These are phyloP conservation scores for Gisinianus flammeolus DNA, from an alignment of 2,888 invertebrate genomes.

Conservation along the genomic window DNA sequence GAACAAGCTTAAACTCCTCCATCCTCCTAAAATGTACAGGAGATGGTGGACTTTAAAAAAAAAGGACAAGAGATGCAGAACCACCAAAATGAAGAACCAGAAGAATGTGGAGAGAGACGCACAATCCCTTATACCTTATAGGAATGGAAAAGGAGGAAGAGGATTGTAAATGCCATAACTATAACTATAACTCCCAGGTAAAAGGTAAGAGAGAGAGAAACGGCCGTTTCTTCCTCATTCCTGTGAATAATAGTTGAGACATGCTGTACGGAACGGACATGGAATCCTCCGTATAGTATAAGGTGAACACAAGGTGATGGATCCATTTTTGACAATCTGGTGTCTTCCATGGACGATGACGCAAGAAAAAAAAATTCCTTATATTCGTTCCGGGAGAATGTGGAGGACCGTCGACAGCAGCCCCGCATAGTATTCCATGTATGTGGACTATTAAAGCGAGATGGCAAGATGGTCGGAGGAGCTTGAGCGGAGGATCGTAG, in stretches of 20 bases:
- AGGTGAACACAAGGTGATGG: not conserved
- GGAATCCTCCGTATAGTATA: not conserved
- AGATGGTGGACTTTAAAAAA: too few relatives aligned
- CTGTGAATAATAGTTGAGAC: conserved; percentile 18
- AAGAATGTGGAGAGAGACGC: conserved; percentile 2
- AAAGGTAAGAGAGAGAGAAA: not conserved
- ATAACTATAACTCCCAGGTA: conserved; percentile 25
- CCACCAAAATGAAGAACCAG: not conserved
- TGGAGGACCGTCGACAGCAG: too few relatives aligned
- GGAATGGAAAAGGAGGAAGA: not conserved
- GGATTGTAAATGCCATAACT: not conserved
- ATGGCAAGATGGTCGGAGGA: too few relatives aligned
- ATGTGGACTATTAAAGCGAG: too few relatives aligned
- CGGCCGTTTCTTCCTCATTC: conserved; percentile 13
- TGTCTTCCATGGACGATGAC: not conserved
- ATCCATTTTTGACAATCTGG: conserved; percentile 33
- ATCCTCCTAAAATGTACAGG: too few relatives aligned
- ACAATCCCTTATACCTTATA: too few relatives aligned
- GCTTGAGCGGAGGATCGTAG: too few relatives aligned
- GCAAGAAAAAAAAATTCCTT: too few relatives aligned
- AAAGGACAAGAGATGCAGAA: not conserved
- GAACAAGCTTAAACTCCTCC: too few relatives aligned
- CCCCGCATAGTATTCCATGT: too few relatives aligned
- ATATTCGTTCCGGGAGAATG: too few relatives aligned
- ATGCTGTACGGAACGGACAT: not conserved